Conservation (phyloP, 2,797 vertebrate genomes). For the Triplophysa bombifrons region DNA sequence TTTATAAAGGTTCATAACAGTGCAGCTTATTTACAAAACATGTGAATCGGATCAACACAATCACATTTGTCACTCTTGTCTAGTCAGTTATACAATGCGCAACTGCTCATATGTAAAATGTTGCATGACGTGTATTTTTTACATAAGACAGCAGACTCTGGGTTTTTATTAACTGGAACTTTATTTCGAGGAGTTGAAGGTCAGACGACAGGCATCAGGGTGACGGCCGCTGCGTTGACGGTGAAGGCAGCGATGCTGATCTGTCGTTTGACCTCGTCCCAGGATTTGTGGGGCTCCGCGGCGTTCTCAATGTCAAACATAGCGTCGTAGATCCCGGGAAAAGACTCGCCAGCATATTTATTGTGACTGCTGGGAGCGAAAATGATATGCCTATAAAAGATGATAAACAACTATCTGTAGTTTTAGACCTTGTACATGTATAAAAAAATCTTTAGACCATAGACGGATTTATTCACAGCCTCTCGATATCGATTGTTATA, state of each 20-base stretch:
- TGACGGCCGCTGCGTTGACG: constrained; percentile 85
- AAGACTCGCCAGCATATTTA: constrained; percentile 91
- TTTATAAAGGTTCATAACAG: no score
- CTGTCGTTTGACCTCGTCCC: constrained; percentile 89
- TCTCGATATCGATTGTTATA: no score
- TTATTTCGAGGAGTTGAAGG: background rate
- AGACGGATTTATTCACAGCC: no score
- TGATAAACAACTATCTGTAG: constrained; percentile 24
- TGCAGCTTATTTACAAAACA: no score
- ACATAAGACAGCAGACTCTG: background rate
- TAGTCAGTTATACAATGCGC: background rate
- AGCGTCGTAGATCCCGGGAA: constrained; percentile 93
- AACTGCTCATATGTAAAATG: no score
- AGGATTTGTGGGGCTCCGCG: constrained; percentile 73
- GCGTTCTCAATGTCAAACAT: constrained; percentile 87
- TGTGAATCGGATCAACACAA: no score
- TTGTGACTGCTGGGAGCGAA: constrained; percentile 94
- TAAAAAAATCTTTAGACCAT: no score
- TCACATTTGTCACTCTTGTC: background rate
- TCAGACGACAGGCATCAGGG: constrained; percentile 74
- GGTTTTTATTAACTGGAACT: background rate
- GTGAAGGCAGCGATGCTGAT: constrained; percentile 91
- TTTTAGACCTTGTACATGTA: no score
- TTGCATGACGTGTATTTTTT: background rate
- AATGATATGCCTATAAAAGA: constrained; percentile 82